These are phyloP conservation scores for Amphiprion clarkii DNA, from an alignment of 2,797 vertebrate genomes.

Conservation along the genomic window DNA sequence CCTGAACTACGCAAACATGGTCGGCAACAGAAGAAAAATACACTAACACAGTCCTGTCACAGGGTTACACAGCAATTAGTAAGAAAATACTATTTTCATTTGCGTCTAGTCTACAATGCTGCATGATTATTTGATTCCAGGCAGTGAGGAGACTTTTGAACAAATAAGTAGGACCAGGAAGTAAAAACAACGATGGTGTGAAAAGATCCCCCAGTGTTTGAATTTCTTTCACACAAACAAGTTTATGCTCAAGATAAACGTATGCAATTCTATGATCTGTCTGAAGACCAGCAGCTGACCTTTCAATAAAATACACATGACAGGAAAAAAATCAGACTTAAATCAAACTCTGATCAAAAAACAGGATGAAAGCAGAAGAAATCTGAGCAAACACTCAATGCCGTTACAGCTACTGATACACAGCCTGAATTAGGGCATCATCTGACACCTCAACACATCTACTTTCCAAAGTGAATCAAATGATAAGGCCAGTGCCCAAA, in stretches of 20 bases:
- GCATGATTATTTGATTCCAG: not conserved
- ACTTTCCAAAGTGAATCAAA: conserved; percentile 31
- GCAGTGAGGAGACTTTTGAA: not conserved
- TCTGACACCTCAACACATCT: conserved; percentile 24
- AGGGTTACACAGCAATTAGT: conserved; percentile 4
- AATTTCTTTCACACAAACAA: not conserved
- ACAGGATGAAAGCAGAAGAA: not conserved
- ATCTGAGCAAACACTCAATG: too few species aligned
- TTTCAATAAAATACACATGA: not conserved
- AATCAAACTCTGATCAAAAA: not conserved
- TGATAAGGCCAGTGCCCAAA: conserved; percentile 24
- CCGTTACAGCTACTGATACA: not conserved
- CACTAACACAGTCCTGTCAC: conserved; percentile 36
- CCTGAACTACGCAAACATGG: conserved; percentile 57
- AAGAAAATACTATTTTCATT: conserved; percentile 3
- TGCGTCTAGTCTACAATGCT: not conserved
- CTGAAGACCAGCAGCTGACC: too few species aligned
- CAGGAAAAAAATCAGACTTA: not conserved
- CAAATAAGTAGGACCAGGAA: not conserved
- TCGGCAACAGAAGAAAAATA: conserved; percentile 25
- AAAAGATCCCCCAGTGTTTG: not conserved
- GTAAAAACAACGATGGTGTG: not conserved
- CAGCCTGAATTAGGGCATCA: not conserved
- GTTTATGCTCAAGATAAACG: too few species aligned
- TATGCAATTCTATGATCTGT: too few species aligned